These are phyloP conservation scores for Cephus nigrinus DNA, from an alignment of 2,888 invertebrate species.

Conservation along the genomic window DNA sequence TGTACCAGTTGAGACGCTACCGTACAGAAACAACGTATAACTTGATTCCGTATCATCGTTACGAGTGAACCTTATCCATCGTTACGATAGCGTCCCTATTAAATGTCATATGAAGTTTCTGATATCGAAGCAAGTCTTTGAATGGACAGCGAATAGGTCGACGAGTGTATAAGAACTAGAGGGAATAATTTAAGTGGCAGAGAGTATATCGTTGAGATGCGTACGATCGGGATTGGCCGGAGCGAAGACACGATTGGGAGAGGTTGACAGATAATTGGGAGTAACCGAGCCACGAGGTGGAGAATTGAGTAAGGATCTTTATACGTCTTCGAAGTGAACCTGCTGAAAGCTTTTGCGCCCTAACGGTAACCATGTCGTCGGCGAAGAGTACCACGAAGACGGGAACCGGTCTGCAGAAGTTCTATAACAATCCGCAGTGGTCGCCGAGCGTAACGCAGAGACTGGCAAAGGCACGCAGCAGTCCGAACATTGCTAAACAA, in stretches of 20 bases:
- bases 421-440: slow-evolving; percentile 20
- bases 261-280: not conserved
- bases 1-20: not conserved
- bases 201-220: not conserved
- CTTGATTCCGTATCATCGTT: not conserved
- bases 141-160: not conserved
- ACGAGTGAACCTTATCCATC: not conserved
- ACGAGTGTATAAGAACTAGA: not conserved
- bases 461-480: slow-evolving; percentile 58
- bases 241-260: slow-evolving; percentile 11
- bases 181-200: not conserved
- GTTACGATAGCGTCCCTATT: not conserved
- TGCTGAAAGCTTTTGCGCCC: not conserved
- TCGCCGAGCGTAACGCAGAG: slow-evolving; percentile 27
- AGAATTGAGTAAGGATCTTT: not conserved
- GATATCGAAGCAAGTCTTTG: not conserved
- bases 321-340: not conserved
- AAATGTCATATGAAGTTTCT: not conserved
- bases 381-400: slow-evolving; percentile 30
- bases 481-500: slow-evolving; percentile 54
- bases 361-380: slow-evolving; percentile 31
- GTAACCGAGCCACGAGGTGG: not conserved
- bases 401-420: slow-evolving; percentile 19
- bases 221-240: slow-evolving; percentile 1
- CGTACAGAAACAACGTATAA: not conserved